These are phyloP conservation scores for Rosalia funebris DNA, from an alignment of 2,888 invertebrate species.

Conservation along the genomic window DNA sequence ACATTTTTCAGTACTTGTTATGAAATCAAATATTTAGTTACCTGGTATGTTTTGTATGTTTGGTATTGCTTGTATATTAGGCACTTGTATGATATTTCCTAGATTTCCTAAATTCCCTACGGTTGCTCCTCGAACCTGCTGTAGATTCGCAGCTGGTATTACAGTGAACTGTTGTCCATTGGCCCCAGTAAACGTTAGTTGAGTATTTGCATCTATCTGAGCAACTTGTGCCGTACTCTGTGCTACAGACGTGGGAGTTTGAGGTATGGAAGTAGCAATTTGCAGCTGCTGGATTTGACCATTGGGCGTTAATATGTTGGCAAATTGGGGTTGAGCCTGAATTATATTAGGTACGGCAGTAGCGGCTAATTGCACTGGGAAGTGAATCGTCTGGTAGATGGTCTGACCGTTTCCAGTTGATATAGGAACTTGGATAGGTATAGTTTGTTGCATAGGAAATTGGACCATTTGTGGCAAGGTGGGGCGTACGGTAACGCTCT, in stretches of 20 bases:
- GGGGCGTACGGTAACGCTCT: constrained; percentile 77
- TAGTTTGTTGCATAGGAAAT: constrained; percentile 79
- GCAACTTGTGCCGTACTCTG: constrained; percentile 59
- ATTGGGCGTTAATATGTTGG: constrained; percentile 77
- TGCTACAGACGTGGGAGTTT: constrained; percentile 59
- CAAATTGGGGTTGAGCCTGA: constrained; percentile 62
- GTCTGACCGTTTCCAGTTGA: constrained; percentile 88
- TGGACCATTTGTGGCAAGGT: constrained; percentile 65
- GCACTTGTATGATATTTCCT: constrained; percentile 66
- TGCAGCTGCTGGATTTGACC: constrained; percentile 93
- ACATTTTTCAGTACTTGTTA: no score
- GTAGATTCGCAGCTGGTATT: constrained; percentile 74
- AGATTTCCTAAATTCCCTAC: constrained; percentile 52
- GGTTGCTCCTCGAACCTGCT: constrained; percentile 59
- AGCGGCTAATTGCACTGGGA: constrained; percentile 85
- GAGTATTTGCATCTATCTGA: constrained; percentile 50
- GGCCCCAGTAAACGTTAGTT: constrained; percentile 78
- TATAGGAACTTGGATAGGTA: constrained; percentile 92
- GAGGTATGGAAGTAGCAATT: constrained; percentile 66
- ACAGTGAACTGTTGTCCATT: constrained; percentile 86
- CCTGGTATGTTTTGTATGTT: constrained; percentile 73
- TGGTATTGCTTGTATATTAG: constrained; percentile 75
- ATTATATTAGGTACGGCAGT: constrained; percentile 70
- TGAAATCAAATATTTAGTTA: no score
- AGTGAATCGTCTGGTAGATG: constrained; percentile 93